Evolutionary conservation across 2,888 invertebrate genomes (phyloP).

Genomic region (Mythimna pallens): DNA sequence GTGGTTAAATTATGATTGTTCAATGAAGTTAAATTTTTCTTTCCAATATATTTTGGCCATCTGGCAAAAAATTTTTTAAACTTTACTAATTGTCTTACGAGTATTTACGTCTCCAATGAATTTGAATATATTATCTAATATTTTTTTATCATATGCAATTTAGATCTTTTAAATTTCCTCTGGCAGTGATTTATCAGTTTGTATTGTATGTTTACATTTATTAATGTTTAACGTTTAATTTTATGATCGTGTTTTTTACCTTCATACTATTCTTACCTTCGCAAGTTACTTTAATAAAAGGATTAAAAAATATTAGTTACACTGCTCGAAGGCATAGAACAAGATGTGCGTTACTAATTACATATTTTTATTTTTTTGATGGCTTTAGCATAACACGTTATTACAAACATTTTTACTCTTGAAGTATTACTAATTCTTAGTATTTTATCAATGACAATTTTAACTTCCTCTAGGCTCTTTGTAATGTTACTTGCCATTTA

Average conservation of each 20-base stretch:
- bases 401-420: constrained; percentile 1
- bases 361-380: constrained; percentile 41
- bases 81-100: no score
- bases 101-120: not conserved
- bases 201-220: not conserved
- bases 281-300: constrained; percentile 1
- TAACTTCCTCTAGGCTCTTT: not conserved
- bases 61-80: not conserved
- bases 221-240: not conserved
- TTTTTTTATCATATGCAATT: not conserved
- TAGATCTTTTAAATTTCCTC: not conserved
- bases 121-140: not conserved
- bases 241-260: not conserved
- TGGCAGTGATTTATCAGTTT: no score
- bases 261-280: no score
- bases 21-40: not conserved
- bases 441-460: constrained; percentile 8
- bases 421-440: constrained; percentile 23
- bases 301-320: not conserved
- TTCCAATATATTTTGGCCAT: not conserved
- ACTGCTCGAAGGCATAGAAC: constrained; percentile 17
- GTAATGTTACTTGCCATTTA: not conserved
- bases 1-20: constrained; percentile 9
- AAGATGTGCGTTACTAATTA: constrained; percentile 40
- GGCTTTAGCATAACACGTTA: constrained; percentile 29